Evolutionary conservation across 2,888 invertebrate genomes (phyloP).

Genomic region (Diaperis boleti): DNA sequence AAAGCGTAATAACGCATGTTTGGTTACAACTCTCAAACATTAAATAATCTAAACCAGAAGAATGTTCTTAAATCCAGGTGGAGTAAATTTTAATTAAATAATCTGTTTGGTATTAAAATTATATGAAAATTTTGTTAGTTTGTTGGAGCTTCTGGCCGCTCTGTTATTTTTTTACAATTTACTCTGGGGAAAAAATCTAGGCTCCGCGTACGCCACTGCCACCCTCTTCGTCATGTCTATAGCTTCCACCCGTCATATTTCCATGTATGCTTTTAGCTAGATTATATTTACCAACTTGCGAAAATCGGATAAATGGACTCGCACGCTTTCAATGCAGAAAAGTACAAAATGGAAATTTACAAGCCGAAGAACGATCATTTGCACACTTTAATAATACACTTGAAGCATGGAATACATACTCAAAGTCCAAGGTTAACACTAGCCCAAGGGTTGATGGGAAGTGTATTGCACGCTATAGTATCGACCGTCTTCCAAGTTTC

Average conservation of each 20-base stretch:
- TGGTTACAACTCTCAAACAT: too few species aligned
- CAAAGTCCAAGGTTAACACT: constrained; percentile 39
- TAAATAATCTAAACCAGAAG: too few species aligned
- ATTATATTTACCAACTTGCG: constrained; percentile 24
- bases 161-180: too few species aligned
- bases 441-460: constrained; percentile 40
- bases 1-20: too few species aligned
- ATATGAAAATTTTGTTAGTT: too few species aligned
- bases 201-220: background rate
- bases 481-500: constrained; percentile 10
- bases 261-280: constrained; percentile 17
- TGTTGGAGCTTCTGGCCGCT: too few species aligned
- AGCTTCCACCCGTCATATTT: constrained; percentile 2
- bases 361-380: constrained; percentile 5
- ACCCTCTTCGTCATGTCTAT: background rate
- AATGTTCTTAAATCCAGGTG: too few species aligned
- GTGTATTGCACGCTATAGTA: constrained; percentile 8
- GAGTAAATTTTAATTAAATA: too few species aligned
- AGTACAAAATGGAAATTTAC: constrained; percentile 1
- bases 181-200: too few species aligned
- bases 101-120: too few species aligned
- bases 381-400: constrained; percentile 16
- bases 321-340: constrained; percentile 21
- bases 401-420: constrained; percentile 45
- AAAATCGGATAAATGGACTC: constrained; percentile 15